Conservation (phyloP, 1,140 invertebrate species). For the Eueides isabella region DNA sequence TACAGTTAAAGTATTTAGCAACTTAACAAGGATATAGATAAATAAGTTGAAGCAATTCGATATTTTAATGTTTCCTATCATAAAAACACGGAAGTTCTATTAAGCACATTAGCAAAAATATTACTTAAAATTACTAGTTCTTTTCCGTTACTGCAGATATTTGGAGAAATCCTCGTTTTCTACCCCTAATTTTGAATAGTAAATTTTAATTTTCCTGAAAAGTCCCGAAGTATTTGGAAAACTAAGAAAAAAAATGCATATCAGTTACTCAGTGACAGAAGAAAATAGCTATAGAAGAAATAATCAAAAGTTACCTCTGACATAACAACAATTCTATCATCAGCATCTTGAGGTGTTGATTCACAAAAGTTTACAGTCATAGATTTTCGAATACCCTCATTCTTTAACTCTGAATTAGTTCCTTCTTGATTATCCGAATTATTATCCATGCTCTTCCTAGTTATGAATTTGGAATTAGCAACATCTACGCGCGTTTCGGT, state of each 20-base stretch:
- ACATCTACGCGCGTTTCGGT: slow-evolving; percentile 30
- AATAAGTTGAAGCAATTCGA: not conserved
- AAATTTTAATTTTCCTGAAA: no score
- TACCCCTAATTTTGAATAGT: no score
- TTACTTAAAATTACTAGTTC: not conserved
- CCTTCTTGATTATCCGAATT: slow-evolving; percentile 38
- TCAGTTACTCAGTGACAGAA: no score
- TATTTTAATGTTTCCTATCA: not conserved
- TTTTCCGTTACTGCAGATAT: no score
- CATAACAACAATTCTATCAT: slow-evolving; percentile 50
- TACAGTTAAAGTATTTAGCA: not conserved
- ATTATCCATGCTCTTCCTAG: slow-evolving; percentile 53
- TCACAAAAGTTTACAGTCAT: slow-evolving; percentile 58
- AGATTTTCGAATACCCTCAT: slow-evolving; percentile 36
- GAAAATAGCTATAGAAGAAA: no score
- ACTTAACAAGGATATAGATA: not conserved
- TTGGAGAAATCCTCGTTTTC: no score
- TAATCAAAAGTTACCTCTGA: slow-evolving; percentile 59
- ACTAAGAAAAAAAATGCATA: no score
- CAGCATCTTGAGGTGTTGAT: slow-evolving; percentile 43
- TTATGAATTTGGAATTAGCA: slow-evolving; percentile 46
- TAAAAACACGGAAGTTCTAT: not conserved
- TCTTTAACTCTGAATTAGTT: slow-evolving; percentile 41
- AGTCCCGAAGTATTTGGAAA: not conserved
- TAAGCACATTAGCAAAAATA: not conserved